Conservation (phyloP, 2,113 vertebrate genomes). For the Lathamus discolor region DNA sequence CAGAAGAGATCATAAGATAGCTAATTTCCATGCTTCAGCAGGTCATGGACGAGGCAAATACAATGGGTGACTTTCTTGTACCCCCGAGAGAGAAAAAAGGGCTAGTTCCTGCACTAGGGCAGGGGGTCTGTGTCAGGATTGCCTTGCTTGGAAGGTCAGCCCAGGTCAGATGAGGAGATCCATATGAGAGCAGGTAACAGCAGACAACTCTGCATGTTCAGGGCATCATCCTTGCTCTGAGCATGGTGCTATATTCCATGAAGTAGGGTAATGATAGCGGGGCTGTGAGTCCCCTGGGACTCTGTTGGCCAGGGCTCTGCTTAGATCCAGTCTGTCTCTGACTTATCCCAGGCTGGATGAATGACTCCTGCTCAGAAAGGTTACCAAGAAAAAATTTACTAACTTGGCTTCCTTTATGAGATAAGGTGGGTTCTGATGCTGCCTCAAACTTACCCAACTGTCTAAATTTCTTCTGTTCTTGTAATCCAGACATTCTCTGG, state of each 20-base stretch:
- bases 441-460: not conserved
- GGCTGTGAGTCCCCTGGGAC: not conserved
- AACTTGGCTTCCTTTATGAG: not conserved
- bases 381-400: not conserved
- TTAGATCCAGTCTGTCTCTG: not conserved
- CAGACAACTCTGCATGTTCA: not conserved
- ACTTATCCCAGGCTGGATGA: not conserved
- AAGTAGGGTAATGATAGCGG: rapidly evolving
- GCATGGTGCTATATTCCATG: not conserved
- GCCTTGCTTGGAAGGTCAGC: not conserved
- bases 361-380: not conserved
- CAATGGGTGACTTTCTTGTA: not conserved
- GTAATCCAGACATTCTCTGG: not conserved
- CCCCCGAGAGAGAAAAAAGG: not conserved
- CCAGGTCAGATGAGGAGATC: not conserved
- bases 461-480: not conserved
- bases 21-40: not conserved
- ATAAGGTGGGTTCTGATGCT: not conserved
- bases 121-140: not conserved
- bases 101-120: not conserved
- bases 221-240: not conserved
- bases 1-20: not conserved
- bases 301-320: not conserved
- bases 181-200: not conserved
- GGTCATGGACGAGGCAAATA: not conserved